Conservation (phyloP, 2,113 vertebrate genomes). For the Rhinogobius similis region DNA sequence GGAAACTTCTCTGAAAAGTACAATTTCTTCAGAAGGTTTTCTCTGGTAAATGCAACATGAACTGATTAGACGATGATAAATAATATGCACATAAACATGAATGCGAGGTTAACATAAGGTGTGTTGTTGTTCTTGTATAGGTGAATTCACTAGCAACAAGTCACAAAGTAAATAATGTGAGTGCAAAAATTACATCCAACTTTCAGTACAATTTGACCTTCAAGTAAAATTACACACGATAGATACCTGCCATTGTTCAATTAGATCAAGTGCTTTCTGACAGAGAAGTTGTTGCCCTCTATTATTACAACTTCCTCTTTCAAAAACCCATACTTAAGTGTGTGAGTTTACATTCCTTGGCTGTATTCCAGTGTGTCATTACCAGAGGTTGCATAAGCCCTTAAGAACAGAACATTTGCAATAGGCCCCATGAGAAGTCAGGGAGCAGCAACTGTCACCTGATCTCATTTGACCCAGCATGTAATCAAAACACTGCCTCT, state of each 20-base stretch:
- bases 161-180: not conserved
- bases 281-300: not conserved
- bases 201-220: not conserved
- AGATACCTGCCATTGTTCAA: not conserved
- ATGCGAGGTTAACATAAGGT: too few species aligned
- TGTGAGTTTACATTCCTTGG: not conserved
- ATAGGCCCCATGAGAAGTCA: not conserved
- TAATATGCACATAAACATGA: too few species aligned
- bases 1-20: too few species aligned
- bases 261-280: not conserved
- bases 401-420: not conserved
- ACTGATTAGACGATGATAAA: too few species aligned
- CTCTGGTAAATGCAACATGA: too few species aligned
- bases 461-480: not conserved
- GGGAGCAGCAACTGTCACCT: not conserved
- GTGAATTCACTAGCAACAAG: too few species aligned
- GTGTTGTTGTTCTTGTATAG: too few species aligned
- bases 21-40: too few species aligned
- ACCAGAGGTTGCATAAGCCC: not conserved
- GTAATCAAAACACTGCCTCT: not conserved
- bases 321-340: not conserved
- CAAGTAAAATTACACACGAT: not conserved
- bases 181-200: not conserved
- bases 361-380: not conserved
- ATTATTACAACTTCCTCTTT: not conserved